A percentile compares a stretch with the other conserved stretches of the same genome.
Evolutionary conservation across 2,797 vertebrate species (phyloP).

Genomic region (Enteromius fasciolatus): DNA sequence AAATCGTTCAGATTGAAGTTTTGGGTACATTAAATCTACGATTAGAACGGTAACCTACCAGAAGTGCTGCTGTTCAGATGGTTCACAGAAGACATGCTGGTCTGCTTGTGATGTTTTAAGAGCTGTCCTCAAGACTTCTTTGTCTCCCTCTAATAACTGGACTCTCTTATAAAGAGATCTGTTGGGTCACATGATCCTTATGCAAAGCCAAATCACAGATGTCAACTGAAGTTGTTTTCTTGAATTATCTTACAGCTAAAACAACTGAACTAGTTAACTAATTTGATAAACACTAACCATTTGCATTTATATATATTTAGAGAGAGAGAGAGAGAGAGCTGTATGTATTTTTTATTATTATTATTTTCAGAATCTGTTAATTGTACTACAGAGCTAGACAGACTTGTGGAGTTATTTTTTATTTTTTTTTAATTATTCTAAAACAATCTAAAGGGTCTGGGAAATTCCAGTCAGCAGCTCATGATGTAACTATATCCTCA

Average conservation of each 20-base stretch:
- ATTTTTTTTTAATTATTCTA: background rate
- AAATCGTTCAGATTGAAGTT: background rate
- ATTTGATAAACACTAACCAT: background rate
- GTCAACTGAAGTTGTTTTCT: background rate
- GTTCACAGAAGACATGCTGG: slow-evolving; percentile 21
- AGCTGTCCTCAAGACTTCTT: slow-evolving; percentile 7
- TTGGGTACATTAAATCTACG: background rate
- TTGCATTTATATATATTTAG: too few relatives aligned
- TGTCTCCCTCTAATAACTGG: slow-evolving; percentile 2
- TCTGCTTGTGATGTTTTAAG: background rate
- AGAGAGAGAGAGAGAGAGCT: too few relatives aligned
- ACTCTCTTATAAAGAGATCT: slow-evolving; percentile 61
- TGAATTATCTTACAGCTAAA: background rate
- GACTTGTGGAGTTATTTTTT: background rate
- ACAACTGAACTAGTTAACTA: background rate
- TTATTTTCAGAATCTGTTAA: background rate
- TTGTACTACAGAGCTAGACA: background rate
- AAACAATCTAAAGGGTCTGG: slow-evolving; percentile 15
- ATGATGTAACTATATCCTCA: slow-evolving; percentile 44
- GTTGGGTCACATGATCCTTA: slow-evolving; percentile 42
- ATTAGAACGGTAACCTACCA: slow-evolving; percentile 15
- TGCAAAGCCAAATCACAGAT: slow-evolving; percentile 21
- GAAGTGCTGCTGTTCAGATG: background rate
- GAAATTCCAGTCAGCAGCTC: slow-evolving; percentile 26
- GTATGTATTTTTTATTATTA: too few relatives aligned